Evolutionary conservation across 2,113 vertebrate species (phyloP), one percentile per base, ranked within the genome.

Genomic region (Malurus melanocephalus): DNA sequence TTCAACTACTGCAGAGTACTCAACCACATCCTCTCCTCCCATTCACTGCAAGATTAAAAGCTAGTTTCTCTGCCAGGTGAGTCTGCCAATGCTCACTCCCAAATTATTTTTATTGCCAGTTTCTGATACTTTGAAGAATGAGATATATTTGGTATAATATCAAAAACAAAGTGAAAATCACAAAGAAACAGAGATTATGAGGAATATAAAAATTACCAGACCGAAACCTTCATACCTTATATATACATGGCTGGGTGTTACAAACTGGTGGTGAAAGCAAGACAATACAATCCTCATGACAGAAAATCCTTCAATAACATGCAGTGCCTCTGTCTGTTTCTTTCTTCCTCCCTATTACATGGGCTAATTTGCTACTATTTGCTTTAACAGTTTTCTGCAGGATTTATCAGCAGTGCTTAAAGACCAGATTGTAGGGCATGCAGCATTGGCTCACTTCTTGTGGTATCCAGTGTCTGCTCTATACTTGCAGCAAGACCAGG

Each of bases 41-140:
- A 19, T 75, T 76, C 6, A 11, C 53, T 45, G 21, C 62, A 81
- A 85, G 53, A 74, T 82, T 90, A 79, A 87, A 85, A 88, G 43
- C 32, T 55, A 43, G 20, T 65, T 71, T 87, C 42, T 87, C 46
- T 94, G 80, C 84, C 84, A 90, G 49, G 45, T 52, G 43, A 51
- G 20, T 59, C 65, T 91, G 80, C 43, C 75, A 91, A 21, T 28
- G 40, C 27, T 88, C 22, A 10, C 15, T 88, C 56, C 19, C 19
- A 45, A 74, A 40, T 62, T 17, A 81, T 68, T 85, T 69, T 85
- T 85, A 80, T 91, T 1, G 0, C 45, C 77, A 59, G 42, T 74
- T 91, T 88, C 72, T 92, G 67, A 52, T 52, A 75, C 35, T 88
- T 88, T 91, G 68, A 86, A 88, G 53, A 86, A 67, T 30, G 71